phyloP scores from a whole-genome alignment of 2,797 vertebrate genomes.

The Enteromius afrohamiltoni region DNA sequence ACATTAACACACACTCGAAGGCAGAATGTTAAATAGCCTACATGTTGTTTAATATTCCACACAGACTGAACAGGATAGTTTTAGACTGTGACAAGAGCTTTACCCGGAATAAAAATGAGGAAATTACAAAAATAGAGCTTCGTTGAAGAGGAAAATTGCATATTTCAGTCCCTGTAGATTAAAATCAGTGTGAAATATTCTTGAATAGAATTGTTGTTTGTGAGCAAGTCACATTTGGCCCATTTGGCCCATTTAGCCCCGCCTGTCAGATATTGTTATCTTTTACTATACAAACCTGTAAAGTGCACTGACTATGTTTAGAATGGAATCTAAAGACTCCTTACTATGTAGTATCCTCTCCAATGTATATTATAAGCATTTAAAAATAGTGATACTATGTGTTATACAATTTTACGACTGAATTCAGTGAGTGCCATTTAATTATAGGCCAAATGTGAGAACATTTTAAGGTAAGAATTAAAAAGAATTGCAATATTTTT shows the following conservation, averaged over 20 bases:
- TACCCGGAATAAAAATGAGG: not conserved
- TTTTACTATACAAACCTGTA: not conserved
- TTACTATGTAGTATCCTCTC: not conserved
- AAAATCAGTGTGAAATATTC: not conserved
- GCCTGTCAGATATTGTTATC: not conserved
- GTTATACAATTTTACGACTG: not conserved
- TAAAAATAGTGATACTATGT: not conserved
- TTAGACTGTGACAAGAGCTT: not conserved
- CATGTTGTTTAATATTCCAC: not conserved
- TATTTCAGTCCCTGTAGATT: not conserved
- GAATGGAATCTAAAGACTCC: not conserved
- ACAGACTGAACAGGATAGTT: not conserved
- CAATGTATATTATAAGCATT: not conserved
- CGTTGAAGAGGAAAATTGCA: not conserved
- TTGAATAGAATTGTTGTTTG: not conserved
- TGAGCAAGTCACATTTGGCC: not conserved
- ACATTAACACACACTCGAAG: slow-evolving; percentile 8
- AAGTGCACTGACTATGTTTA: not conserved
- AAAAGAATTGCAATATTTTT: not conserved
- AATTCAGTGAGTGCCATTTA: not conserved
- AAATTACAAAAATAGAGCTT: not conserved
- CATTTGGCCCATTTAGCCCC: not conserved
- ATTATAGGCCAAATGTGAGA: not conserved
- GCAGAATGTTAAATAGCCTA: slow-evolving; percentile 9
- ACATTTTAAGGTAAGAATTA: not conserved